A percentile compares a stretch with the other conserved stretches of the same genome.
Conservation (phyloP, 2,888 invertebrate species). For the Gari tellinella region DNA sequence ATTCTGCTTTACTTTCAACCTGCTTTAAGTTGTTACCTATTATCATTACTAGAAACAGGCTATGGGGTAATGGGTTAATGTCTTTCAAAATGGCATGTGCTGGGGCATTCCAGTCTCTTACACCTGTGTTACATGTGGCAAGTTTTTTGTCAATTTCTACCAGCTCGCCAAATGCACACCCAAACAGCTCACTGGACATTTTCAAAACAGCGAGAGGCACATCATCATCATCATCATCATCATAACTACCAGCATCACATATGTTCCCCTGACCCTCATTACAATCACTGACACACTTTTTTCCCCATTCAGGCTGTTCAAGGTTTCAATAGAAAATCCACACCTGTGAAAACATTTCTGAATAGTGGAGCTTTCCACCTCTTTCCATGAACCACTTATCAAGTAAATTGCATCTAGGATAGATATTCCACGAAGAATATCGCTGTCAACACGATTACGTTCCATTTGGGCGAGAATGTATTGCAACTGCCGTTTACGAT, state of each 20-base stretch:
- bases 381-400: slow-evolving; percentile 18
- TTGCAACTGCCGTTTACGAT: slow-evolving; percentile 27
- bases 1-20: no score
- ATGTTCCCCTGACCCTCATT: background rate
- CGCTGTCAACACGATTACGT: slow-evolving; percentile 2
- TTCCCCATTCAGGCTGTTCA: no score
- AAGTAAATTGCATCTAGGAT: slow-evolving; percentile 32
- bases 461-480: slow-evolving; percentile 19
- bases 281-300: no score
- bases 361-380: slow-evolving; percentile 10
- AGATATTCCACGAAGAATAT: slow-evolving; percentile 5
- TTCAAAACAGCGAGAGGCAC: slow-evolving; percentile 2
- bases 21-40: no score
- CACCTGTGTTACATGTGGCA: background rate
- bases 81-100: background rate
- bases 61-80: no score
- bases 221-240: slow-evolving; percentile 15
- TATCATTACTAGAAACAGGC: no score
- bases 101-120: slow-evolving; percentile 1
- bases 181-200: slow-evolving; percentile 4
- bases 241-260: background rate
- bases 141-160: slow-evolving; percentile 4
- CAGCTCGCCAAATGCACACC: slow-evolving; percentile 4
- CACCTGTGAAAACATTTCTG: slow-evolving; percentile 19
- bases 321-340: slow-evolving; percentile 2